A percentile compares a stretch with the other conserved stretches of the same genome.
phyloP scores from a whole-genome alignment of 2,797 vertebrate species.

The Morelia viridis region DNA sequence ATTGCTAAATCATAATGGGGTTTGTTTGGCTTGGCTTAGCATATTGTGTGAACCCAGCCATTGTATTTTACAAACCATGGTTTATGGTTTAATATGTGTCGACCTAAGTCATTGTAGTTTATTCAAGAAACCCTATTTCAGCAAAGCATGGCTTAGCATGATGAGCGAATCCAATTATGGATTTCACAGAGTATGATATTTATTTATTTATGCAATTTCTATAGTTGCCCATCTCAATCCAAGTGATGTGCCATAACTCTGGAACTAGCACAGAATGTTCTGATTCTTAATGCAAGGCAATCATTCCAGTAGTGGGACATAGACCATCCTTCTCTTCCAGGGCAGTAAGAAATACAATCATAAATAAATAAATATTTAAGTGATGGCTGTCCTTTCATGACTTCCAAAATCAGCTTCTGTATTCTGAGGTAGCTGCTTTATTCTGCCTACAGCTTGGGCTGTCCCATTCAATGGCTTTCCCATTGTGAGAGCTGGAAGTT shows the following conservation, averaged over 20 bases:
- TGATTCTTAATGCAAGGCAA: background rate
- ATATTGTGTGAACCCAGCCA: too few relatives aligned
- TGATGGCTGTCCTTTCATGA: background rate
- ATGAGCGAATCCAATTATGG: background rate
- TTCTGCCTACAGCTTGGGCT: background rate
- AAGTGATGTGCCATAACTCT: background rate
- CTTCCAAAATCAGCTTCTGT: background rate
- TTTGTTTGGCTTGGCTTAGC: too few relatives aligned
- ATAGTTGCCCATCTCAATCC: too few relatives aligned
- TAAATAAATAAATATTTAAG: background rate
- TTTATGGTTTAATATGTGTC: too few relatives aligned
- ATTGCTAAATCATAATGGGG: background rate
- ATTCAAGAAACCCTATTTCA: too few relatives aligned
- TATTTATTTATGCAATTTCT: too few relatives aligned
- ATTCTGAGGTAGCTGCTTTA: background rate
- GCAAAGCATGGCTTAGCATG: too few relatives aligned
- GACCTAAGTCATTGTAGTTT: too few relatives aligned
- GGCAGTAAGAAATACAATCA: background rate
- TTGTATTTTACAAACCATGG: too few relatives aligned
- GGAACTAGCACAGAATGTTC: background rate
- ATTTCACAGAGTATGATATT: background rate
- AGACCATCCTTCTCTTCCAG: background rate
- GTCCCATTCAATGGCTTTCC: background rate
- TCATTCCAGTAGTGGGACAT: background rate
- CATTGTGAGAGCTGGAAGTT: background rate